Conservation (phyloP, 2,888 invertebrate species). For the Drosophila colorata region DNA sequence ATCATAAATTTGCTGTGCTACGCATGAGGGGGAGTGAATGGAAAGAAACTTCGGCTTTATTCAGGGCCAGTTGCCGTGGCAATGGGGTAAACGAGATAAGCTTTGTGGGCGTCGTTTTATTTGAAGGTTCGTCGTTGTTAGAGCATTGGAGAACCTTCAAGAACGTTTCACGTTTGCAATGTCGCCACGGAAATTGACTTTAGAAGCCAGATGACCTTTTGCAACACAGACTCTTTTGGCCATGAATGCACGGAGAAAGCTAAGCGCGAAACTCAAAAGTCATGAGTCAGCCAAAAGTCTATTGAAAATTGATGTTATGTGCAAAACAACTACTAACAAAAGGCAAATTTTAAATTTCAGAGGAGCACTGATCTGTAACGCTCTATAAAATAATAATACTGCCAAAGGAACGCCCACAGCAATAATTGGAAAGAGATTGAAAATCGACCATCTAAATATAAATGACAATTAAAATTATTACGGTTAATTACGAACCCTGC, state of each 20-base stretch:
- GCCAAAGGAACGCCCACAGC: not conserved
- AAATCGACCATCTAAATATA: constrained; percentile 23
- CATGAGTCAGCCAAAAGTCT: constrained; percentile 24
- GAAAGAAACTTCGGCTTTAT: constrained; percentile 1
- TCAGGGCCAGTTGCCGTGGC: constrained; percentile 54
- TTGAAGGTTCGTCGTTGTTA: constrained; percentile 41
- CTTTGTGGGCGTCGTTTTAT: constrained; percentile 22
- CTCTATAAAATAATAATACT: not conserved
- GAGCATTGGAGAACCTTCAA: constrained; percentile 22
- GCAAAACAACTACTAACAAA: not conserved
- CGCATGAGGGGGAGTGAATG: not conserved
- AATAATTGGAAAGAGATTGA: constrained; percentile 1
- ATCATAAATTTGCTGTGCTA: constrained; percentile 48
- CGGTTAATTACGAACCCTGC: constrained; percentile 46
- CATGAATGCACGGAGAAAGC: constrained; percentile 35
- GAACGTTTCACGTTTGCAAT: constrained; percentile 37
- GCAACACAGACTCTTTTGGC: constrained; percentile 13
- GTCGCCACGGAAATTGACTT: constrained; percentile 49
- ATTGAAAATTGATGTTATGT: constrained; percentile 12
- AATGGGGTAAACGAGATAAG: constrained; percentile 53
- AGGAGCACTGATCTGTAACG: not conserved
- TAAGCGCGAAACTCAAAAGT: constrained; percentile 45
- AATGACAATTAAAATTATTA: constrained; percentile 59
- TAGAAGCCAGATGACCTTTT: constrained; percentile 33
- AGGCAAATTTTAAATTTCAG: not conserved